A percentile compares a stretch with the other conserved stretches of the same genome.
phyloP scores from a whole-genome alignment of 2,888 invertebrate genomes.

The Muscina levida region DNA sequence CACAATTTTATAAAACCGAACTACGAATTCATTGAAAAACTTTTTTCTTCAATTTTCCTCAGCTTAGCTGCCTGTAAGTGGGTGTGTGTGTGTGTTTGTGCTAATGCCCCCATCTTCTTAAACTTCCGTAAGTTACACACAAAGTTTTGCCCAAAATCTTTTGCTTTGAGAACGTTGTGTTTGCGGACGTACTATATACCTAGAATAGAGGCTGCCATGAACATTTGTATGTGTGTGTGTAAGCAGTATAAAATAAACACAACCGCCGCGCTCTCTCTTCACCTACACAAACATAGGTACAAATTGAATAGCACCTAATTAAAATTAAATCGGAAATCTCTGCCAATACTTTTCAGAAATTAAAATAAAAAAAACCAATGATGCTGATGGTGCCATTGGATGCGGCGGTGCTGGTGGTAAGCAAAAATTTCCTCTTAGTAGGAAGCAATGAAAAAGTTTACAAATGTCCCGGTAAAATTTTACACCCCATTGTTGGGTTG shows the following conservation, averaged over 20 bases:
- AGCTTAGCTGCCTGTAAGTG: conserved; percentile 8
- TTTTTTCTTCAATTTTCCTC: conserved; percentile 35
- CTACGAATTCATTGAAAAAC: conserved; percentile 45
- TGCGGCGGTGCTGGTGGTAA: conserved; percentile 41
- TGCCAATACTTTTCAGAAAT: conserved; percentile 50
- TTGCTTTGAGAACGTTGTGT: conserved; percentile 6
- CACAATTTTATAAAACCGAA: conserved; percentile 8
- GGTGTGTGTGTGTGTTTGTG: background rate
- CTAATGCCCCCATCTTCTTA: conserved; percentile 37
- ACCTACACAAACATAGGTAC: no score
- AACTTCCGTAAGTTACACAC: conserved; percentile 62
- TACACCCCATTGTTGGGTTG: conserved; percentile 39
- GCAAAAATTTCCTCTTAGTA: conserved; percentile 14
- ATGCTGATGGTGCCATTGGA: background rate
- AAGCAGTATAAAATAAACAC: background rate
- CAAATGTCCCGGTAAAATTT: conserved; percentile 44
- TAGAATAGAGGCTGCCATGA: background rate
- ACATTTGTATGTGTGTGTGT: conserved; percentile 7
- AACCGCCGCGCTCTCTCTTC: background rate
- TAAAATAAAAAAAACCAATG: conserved; percentile 22
- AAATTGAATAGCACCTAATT: conserved; percentile 73
- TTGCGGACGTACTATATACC: background rate
- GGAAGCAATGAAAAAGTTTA: conserved; percentile 39
- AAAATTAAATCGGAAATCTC: conserved; percentile 71
- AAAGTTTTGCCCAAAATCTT: conserved; percentile 70